Conservation (phyloP, 2,888 invertebrate genomes). For the Branchinecta sandiegonensis region DNA sequence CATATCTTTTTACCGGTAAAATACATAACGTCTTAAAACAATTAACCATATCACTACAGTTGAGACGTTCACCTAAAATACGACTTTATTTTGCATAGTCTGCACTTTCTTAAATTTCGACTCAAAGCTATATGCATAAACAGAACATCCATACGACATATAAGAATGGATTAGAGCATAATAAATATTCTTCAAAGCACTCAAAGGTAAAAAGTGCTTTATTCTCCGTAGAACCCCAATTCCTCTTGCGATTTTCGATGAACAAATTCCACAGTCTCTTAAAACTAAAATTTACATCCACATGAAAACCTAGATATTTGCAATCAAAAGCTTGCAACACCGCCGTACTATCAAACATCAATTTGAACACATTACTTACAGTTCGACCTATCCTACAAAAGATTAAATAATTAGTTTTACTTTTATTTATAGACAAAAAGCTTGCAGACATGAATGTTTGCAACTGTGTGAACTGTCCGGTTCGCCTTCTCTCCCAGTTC, state of each 20-base stretch:
- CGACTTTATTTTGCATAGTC: not conserved
- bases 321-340: not conserved
- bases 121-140: too few relatives aligned
- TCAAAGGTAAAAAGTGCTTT: not conserved
- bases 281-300: not conserved
- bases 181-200: not conserved
- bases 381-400: conserved; percentile 8
- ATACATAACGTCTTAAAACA: not conserved
- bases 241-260: conserved; percentile 2
- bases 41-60: not conserved
- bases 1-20: not conserved
- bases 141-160: too few relatives aligned
- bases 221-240: not conserved
- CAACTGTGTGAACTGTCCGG: not conserved
- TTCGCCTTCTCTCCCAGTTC: not conserved
- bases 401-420: not conserved
- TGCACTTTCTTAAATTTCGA: too few relatives aligned
- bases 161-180: too few relatives aligned
- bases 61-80: not conserved
- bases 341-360: not conserved
- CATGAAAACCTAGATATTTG: not conserved
- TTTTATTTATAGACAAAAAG: not conserved
- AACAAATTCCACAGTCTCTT: not conserved
- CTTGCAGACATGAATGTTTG: not conserved
- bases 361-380: not conserved